Evolutionary conservation across 2,888 invertebrate species (phyloP), one percentile per base, ranked within the genome.

Genomic region (Orthosia gracilis): DNA sequence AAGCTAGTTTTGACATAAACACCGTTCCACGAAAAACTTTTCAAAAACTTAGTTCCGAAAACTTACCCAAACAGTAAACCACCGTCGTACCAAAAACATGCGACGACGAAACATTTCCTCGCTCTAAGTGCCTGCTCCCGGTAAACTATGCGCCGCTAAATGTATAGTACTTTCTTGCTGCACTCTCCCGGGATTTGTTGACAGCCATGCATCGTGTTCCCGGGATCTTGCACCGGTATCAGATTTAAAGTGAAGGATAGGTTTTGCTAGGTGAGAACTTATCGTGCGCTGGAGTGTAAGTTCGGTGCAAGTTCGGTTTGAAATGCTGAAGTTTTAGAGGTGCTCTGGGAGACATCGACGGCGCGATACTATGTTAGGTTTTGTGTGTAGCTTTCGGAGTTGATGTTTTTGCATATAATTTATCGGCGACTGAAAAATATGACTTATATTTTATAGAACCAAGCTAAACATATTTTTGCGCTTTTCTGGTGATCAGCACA

Each of bases 71-170:
- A 62, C 57, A 61, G 67, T 66, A 61, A 68, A 80, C 61, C 62
- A 67, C 54, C 62, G 47, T 62, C 69, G 61, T 31, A 26, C 69
- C 59, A 70, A 73, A 71, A 80, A 77, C 58, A 54, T 75, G 49
- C 58, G 52, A 45, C 55, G 40, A 54, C 67, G 23, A 67, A 72
- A 79, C 50, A 80, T 80, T 74, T 73, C 69, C 68, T 57, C 50
- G 63, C 76, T 72, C 82, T 85, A 83, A 89, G 85, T 85, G 78
- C 81, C 77, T 76, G 84, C 74, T 74, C 57, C 64, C 82, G 73
- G 86, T 87, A 86, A 91, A 91, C 87, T 89, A 91, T 92, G 91
- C 91, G 84, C 86, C 84, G 76, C 82, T 85, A 90, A 89, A 90
- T 90, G 90, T 89, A 91, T 86, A 84, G 85, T 82, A 79, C 82